Evolutionary conservation across 2,888 invertebrate species (phyloP).

Genomic region (Exephanes ischioxanthus): DNA sequence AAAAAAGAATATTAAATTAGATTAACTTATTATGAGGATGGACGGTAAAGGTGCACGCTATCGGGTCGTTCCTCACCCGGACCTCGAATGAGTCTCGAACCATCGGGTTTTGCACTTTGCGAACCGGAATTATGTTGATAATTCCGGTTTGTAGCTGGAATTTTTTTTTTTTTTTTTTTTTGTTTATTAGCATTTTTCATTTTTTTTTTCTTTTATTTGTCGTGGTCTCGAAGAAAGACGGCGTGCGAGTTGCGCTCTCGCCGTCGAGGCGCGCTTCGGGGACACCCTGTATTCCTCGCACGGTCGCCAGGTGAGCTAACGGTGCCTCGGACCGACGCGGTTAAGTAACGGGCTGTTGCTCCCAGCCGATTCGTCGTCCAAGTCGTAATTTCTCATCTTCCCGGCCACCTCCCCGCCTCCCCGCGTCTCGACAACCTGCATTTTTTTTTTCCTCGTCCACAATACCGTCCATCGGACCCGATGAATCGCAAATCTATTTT

Average conservation of each 20-base stretch:
- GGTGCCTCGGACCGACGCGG: conserved; percentile 81
- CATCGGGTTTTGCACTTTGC: background rate
- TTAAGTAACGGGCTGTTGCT: conserved; percentile 82
- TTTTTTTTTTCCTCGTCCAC: conserved; percentile 44
- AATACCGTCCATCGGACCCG: background rate
- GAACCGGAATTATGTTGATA: background rate
- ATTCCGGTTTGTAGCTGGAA: background rate
- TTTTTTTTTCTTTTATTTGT: background rate
- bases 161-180: conserved; percentile 28
- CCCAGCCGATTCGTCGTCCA: conserved; percentile 68
- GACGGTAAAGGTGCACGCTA: background rate
- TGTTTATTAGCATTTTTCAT: background rate
- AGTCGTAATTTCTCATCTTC: conserved; percentile 69
- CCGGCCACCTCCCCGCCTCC: conserved; percentile 15
- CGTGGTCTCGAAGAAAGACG: conserved; percentile 22
- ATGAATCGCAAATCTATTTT: background rate
- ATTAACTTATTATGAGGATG: background rate
- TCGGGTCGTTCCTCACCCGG: background rate
- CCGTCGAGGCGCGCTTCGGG: conserved; percentile 66
- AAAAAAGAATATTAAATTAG: conserved; percentile 25
- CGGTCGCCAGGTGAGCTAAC: conserved; percentile 84
- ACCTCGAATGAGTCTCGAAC: background rate
- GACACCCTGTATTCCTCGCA: conserved; percentile 80
- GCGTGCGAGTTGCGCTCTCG: conserved; percentile 27
- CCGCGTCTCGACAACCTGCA: conserved; percentile 5